A percentile compares a stretch with the other conserved stretches of the same genome.
These are phyloP conservation scores for Drosophila watanabei DNA, from an alignment of 1,140 invertebrate genomes.

Conservation along the genomic window DNA sequence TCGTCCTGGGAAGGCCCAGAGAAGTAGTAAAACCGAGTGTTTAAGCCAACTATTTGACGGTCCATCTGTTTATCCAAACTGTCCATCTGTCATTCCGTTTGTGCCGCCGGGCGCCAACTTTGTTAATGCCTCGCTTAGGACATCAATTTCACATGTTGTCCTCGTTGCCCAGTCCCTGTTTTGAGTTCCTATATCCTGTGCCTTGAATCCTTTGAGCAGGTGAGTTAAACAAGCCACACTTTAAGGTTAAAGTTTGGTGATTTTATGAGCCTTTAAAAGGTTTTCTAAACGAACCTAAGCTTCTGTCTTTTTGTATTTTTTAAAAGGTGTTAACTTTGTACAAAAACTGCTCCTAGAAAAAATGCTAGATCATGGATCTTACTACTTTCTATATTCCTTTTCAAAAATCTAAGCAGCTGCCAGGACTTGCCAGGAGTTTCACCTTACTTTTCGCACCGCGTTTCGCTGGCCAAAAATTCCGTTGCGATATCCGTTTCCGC, in stretches of 20 bases:
- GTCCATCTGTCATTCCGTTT: constrained; percentile 37
- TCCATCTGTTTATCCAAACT: constrained; percentile 21
- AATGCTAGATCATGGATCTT: constrained; percentile 5
- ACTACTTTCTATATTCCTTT: not conserved
- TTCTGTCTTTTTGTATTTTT: no score
- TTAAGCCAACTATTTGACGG: constrained; percentile 24
- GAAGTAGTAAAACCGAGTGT: not conserved
- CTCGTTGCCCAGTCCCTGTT: not conserved
- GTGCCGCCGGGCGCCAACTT: not conserved
- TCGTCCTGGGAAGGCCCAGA: constrained; percentile 2
- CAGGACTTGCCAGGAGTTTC: not conserved
- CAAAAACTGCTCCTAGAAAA: constrained; percentile 1
- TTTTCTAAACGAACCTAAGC: not conserved
- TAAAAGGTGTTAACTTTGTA: no score
- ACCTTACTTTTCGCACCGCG: not conserved
- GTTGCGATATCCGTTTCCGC: constrained; percentile 62
- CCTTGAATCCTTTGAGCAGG: not conserved
- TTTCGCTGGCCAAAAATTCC: constrained; percentile 22
- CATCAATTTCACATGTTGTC: constrained; percentile 18
- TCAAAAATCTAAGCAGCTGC: not conserved
- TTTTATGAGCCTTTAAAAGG: not conserved
- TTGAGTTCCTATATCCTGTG: not conserved
- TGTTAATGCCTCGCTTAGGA: constrained; percentile 21
- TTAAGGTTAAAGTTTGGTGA: not conserved
- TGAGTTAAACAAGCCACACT: not conserved